phyloP scores from a whole-genome alignment of 1,140 invertebrate genomes.

The Aphaenogaster rudis region DNA sequence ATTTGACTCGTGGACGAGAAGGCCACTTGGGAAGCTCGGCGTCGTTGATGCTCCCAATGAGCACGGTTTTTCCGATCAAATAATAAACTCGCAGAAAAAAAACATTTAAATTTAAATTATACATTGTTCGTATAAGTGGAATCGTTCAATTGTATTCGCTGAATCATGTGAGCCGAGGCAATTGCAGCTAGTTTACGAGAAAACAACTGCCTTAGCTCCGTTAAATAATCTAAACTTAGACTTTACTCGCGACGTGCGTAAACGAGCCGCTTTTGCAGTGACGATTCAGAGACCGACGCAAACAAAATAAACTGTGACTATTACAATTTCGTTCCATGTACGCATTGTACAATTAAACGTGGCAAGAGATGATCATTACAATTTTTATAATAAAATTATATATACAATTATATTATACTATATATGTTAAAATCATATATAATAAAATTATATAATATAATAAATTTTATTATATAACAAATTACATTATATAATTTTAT shows the following conservation, averaged over 20 bases:
- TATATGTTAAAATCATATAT: background rate
- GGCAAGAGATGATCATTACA: background rate
- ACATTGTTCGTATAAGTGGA: background rate
- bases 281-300: slow-evolving; percentile 12
- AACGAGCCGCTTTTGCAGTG: slow-evolving; percentile 32
- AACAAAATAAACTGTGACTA: background rate
- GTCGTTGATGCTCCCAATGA: background rate
- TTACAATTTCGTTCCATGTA: background rate
- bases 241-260: slow-evolving; percentile 32
- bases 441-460: background rate
- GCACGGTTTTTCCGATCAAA: background rate
- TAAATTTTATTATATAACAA: background rate
- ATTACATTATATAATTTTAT: background rate
- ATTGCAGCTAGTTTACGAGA: slow-evolving; percentile 10
- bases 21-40: background rate
- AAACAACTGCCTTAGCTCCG: slow-evolving; percentile 47
- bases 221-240: slow-evolving; percentile 69
- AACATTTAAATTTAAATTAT: background rate
- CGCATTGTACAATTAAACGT: background rate
- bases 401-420: background rate
- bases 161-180: background rate
- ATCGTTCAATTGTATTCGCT: slow-evolving; percentile 14
- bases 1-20: slow-evolving; percentile 14
- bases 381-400: slow-evolving; percentile 10
- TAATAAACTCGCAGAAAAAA: slow-evolving; percentile 2